phyloP scores from a whole-genome alignment of 2,113 vertebrate species.

The Cyanistes caeruleus region DNA sequence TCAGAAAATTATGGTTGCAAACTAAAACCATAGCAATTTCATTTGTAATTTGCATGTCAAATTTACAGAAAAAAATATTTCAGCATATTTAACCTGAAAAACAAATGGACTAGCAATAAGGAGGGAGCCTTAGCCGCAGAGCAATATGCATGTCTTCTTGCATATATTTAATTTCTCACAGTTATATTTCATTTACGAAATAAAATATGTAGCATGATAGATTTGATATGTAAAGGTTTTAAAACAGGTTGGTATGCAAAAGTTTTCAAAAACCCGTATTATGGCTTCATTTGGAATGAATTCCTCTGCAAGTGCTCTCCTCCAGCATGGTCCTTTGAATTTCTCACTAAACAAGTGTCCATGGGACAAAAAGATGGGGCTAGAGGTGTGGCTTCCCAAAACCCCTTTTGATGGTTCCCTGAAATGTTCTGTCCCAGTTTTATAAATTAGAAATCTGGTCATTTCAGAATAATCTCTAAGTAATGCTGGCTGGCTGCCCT shows the following conservation, averaged over 20 bases:
- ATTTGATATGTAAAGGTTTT: background rate
- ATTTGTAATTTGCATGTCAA: background rate
- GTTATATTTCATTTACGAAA: background rate
- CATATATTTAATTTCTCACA: background rate
- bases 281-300: background rate
- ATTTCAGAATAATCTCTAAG: slow-evolving; percentile 2
- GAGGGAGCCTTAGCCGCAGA: background rate
- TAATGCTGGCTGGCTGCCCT: slow-evolving; percentile 15
- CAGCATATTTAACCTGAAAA: background rate
- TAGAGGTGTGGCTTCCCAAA: background rate
- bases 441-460: slow-evolving; percentile 47
- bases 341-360: slow-evolving; percentile 6
- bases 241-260: background rate
- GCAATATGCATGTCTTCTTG: background rate
- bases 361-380: background rate
- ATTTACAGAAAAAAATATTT: background rate
- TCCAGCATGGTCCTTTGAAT: background rate
- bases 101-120: background rate
- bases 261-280: background rate
- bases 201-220: background rate
- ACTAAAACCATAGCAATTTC: background rate
- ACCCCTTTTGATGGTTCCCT: background rate
- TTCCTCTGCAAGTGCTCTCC: background rate
- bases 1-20: background rate
- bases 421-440: slow-evolving; percentile 21